Conservation (phyloP, 2,113 vertebrate species). For the Thymallus thymallus region DNA sequence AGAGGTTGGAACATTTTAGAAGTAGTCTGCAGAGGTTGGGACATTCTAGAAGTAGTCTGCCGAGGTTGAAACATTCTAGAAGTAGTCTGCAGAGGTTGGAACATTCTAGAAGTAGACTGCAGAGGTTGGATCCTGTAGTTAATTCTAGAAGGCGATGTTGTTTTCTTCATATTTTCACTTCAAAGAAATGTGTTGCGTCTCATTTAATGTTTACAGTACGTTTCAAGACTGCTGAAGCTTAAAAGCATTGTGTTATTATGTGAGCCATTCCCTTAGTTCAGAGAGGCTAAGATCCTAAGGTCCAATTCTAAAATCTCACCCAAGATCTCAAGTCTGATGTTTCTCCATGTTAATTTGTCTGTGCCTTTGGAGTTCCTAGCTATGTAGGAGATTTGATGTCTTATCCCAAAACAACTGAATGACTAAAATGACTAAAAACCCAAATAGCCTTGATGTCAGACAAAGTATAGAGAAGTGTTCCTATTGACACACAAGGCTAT, state of each 20-base stretch:
- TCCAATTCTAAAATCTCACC: neutral
- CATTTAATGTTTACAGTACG: neutral
- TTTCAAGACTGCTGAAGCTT: neutral
- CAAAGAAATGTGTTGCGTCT: neutral
- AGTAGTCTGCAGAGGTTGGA: constrained; percentile 29
- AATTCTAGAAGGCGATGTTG: neutral
- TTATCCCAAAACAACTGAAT: neutral
- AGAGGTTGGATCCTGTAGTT: constrained; percentile 26
- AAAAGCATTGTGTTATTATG: neutral
- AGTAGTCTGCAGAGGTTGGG: constrained; percentile 28
- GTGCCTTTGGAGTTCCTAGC: constrained; percentile 77
- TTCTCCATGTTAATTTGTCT: constrained; percentile 76
- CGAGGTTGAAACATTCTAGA: constrained; percentile 24
- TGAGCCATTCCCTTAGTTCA: neutral
- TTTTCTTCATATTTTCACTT: neutral
- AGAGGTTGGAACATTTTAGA: neutral
- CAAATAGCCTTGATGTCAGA: neutral
- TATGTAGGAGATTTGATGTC: constrained; percentile 34
- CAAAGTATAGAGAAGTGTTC: neutral
- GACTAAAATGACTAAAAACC: neutral
- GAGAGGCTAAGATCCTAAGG: neutral
- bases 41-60: neutral
- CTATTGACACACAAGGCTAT: neutral
- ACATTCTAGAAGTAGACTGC: neutral
- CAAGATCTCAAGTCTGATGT: constrained; percentile 58